Evolutionary conservation across 1,140 invertebrate species (phyloP).

Genomic region (Drosophila tsacasi): DNA sequence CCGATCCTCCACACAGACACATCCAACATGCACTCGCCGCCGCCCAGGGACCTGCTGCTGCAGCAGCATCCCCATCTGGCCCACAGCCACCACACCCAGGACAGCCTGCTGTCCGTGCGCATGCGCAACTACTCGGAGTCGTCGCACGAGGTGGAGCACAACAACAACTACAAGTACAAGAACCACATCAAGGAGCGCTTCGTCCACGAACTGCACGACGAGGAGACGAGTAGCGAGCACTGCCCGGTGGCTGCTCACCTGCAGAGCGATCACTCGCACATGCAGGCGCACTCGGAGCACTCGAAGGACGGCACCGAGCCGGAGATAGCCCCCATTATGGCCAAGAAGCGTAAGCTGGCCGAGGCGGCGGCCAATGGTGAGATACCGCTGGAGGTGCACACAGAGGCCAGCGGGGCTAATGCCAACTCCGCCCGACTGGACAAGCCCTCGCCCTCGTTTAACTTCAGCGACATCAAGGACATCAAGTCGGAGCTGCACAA

Average conservation of each 20-base stretch:
- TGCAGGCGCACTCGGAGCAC: constrained; percentile 79
- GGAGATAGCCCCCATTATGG: constrained; percentile 80
- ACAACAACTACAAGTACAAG: constrained; percentile 95
- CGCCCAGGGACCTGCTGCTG: constrained; percentile 70
- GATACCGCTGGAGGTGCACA: constrained; percentile 51
- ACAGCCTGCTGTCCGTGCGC: constrained; percentile 64
- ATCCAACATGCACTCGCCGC: constrained; percentile 84
- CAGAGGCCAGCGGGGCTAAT: constrained; percentile 26
- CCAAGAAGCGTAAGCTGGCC: constrained; percentile 79
- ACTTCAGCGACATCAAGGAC: constrained; percentile 75
- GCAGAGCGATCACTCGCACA: constrained; percentile 77
- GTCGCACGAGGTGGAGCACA: constrained; percentile 85
- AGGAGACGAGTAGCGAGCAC: constrained; percentile 81
- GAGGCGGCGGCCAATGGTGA: constrained; percentile 71
- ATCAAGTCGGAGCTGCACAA: constrained; percentile 79
- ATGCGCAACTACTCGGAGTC: constrained; percentile 85
- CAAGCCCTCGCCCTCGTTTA: constrained; percentile 66
- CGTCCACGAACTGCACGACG: constrained; percentile 82
- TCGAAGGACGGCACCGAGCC: constrained; percentile 82
- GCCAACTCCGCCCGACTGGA: constrained; percentile 37
- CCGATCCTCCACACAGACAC: constrained; percentile 78
- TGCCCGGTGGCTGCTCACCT: constrained; percentile 61
- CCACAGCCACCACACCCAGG: constrained; percentile 69
- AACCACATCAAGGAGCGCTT: constrained; percentile 97
- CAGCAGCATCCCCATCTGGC: constrained; percentile 65